These are phyloP conservation scores for Natator depressus DNA, from an alignment of 2,113 vertebrate species.

Conservation along the genomic window DNA sequence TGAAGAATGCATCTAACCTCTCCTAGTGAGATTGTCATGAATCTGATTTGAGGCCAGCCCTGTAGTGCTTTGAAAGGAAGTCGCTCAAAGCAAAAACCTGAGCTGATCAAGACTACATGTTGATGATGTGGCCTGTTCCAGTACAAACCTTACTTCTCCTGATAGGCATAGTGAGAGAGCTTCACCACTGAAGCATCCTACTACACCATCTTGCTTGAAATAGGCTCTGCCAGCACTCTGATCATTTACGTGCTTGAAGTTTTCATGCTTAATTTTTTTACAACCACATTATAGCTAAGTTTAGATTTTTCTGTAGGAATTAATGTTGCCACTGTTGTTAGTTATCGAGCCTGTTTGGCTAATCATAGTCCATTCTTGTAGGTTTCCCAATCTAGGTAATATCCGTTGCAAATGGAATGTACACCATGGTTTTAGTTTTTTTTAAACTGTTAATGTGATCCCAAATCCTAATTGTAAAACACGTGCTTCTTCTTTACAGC, in stretches of 20 bases:
- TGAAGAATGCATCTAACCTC: neutral
- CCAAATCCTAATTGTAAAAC: neutral
- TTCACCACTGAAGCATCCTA: neutral
- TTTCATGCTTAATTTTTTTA: neutral
- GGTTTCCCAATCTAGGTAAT: neutral
- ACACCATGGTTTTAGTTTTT: neutral
- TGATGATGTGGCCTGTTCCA: neutral
- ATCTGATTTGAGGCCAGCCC: neutral
- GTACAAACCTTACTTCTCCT: neutral
- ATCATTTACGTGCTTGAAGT: neutral
- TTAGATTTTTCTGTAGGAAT: neutral
- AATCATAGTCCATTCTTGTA: neutral
- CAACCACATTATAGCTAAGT: neutral
- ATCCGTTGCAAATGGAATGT: neutral
- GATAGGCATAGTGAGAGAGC: neutral
- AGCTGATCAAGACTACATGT: neutral
- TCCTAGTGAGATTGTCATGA: neutral
- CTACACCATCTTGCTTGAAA: neutral
- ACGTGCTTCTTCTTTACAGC: slow-evolving; percentile 68
- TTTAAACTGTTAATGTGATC: neutral
- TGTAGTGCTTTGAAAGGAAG: neutral
- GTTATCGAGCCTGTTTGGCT: neutral
- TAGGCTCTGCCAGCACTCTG: neutral
- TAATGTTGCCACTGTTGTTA: neutral
- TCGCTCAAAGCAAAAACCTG: neutral